Base-by-base conservation (phyloP, 2,888 invertebrate species). In the Macrosiphum euphorbiae region DNA sequence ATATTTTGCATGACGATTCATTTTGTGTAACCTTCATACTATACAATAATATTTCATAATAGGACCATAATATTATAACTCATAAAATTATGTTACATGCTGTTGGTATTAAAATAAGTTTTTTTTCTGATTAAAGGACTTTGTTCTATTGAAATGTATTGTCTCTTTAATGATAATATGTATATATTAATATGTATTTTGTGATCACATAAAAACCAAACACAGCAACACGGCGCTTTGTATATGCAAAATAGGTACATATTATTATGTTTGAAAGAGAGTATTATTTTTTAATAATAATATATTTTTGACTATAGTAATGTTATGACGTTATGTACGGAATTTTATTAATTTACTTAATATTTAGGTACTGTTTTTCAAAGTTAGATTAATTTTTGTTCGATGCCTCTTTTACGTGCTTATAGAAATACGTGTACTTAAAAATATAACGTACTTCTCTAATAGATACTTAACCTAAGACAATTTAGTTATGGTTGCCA, bases 231-330 rank as follows among this genome's bases (percentile, higher is more conserved):
- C 35, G 2, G 78, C 20, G 35, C 35, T 35, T 78, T 78, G 35
- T 20, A 20, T 78, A 78, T 35, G 78, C 20, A 24, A 35, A 20
- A 35, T 20, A 78, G 35, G 35, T 35, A 78, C 20, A 78, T 20
- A 13, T 3, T 20, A 13, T 3, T 3, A 2, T 1, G n/a, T n/a
- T 35, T 67, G 20, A 78, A 35, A 0, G 0, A 35, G 20, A 20
- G 35, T 78, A 78, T 78, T 55, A 20, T 3, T 20, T 78, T 35
- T 20, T 78, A 2, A 20, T 20, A 78, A 78, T 78, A 20, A 20
- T 20, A 55, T 55, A 20, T 55, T 47, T 11, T 47, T 55, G 55
- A 55, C 20, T 20, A 55, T 55, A 4, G 0, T 20, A 20, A 24
- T 55, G 8, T 20, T 35, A 35, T 78, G 26, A 26, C 26, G 7